Evolutionary conservation across 2,113 vertebrate species (phyloP), one percentile per base, ranked within the genome.

Genomic region (Geothlypis trichas): DNA sequence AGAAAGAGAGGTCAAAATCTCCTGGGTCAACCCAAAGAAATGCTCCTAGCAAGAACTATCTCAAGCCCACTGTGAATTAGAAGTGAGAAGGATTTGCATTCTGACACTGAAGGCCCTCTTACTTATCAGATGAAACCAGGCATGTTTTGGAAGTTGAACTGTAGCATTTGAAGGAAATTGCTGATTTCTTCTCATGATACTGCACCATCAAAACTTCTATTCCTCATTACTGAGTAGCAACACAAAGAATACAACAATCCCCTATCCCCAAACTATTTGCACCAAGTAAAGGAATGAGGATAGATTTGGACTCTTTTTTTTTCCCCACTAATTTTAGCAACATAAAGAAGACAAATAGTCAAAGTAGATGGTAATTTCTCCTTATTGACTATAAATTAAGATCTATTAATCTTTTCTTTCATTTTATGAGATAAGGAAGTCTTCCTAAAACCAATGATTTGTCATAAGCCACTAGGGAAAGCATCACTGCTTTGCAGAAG

Each of bases 101-200:
- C 72, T 90, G 87, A 90, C 85, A 84, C 68, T 27, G 58, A 85
- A 87, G 47, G 46, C 51, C 90, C 72, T 95, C 58, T 51, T 68
- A 42, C 41, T 72, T 83, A 68, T 80, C 67, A 88, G 85, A 94
- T 52, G 9, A 80, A 95, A 89, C 26, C 7, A 80, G 78, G 42
- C 87, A 91, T 67, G 74, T 85, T 91, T 80, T 88, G 75, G 68
- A 96, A 84, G 59, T 66, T 90, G 71, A 87, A 88, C 63, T 62
- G 47, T 44, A 63, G 58, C 84, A 88, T 94, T 77, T 77, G 47
- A 94, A 90, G 82, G 90, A 91, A 94, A 91, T 57, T 84, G 58
- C 39, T 12, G 30, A 77, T 87, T 76, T 83, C 47, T 91, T 61
- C 68, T 72, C 19, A 18, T 59, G 79, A 88, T 79, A 68, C 51